Evolutionary conservation across 1,140 invertebrate species (phyloP).

Genomic region (Ceratosolen solmsi): DNA sequence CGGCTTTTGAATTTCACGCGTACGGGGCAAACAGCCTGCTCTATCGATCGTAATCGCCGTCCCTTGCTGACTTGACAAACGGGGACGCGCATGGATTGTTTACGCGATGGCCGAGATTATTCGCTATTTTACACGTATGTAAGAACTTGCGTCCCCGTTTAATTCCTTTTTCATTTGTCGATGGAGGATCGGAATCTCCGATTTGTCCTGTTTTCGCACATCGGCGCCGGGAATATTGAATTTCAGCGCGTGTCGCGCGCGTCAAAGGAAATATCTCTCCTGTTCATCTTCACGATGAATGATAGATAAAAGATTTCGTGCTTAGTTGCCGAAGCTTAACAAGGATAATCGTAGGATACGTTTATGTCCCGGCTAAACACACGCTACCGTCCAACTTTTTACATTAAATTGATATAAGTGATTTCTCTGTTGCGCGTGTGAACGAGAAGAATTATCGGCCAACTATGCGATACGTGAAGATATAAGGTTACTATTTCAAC

Average conservation of each 20-base stretch:
- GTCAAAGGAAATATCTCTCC: neutral
- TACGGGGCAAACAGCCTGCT: too few relatives aligned
- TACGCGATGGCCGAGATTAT: conserved; percentile 19
- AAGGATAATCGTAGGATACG: neutral
- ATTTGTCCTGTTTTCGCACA: neutral
- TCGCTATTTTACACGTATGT: neutral
- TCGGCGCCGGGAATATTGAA: neutral
- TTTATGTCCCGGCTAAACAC: neutral
- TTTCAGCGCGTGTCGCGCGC: neutral
- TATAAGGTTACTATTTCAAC: too few relatives aligned
- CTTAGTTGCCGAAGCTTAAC: neutral
- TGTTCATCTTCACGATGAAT: neutral
- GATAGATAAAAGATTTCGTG: neutral
- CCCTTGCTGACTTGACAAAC: conserved; percentile 36
- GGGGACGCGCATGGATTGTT: conserved; percentile 29
- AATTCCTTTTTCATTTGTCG: conserved; percentile 1
- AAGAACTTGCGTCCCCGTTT: too few relatives aligned
- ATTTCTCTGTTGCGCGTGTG: too few relatives aligned
- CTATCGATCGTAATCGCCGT: neutral
- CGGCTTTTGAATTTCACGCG: conserved; percentile 27
- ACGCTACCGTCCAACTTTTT: neutral
- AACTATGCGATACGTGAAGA: too few relatives aligned
- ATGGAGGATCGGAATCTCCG: too few relatives aligned
- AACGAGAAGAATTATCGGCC: too few relatives aligned
- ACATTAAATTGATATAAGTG: too few relatives aligned